Evolutionary conservation across 2,113 vertebrate genomes (phyloP), one percentile per base, ranked within the genome.

Genomic region (Damaliscus lunatus): DNA sequence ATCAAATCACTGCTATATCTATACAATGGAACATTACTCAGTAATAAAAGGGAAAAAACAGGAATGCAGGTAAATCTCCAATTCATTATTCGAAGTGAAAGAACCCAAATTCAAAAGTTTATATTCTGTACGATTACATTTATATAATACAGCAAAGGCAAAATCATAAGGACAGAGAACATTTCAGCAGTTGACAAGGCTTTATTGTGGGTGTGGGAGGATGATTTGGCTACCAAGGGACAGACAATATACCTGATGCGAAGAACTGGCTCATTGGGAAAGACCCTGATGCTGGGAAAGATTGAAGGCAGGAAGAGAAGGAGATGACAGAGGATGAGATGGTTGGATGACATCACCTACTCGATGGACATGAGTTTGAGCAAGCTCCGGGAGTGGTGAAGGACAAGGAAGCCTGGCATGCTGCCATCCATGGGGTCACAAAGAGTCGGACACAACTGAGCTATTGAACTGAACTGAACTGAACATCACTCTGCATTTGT

Each of bases 211-310:
- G 4, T 2, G 74, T 64, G n/a, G 5, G 14, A n/a, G 3, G 13
- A 84, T 13, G 0, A 36, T 83, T 48, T 64, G 31, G 6, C 7
- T 59, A 64, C n/a, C 59, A 74, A 21, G 14, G 5, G 9, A 67
- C 3, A 11, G 9, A 82, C 5, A 11, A 33, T 13, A 33, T 1
- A 40, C n/a, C n/a, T 40, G 19, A 40, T 74, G 10, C 0, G 1
- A 71, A 74, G 19, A 25, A 74, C 19, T 12, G 67, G 40, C n/a
- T 71, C 19, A 23, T 1, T 23, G n/a, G n/a, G 3, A 40, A 71
- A 71, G 10, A 40, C 5, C 10, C n/a, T 71, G 67, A 71, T 71
- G 67, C n/a, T 71, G 67, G 67, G 67, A 36, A 71, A 40, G 19
- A 71, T 6, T 6, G 67, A 71, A 71, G 19, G 67, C n/a, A 71